Evolutionary conservation across 1,140 invertebrate species (phyloP), one percentile per base, ranked within the genome.

Genomic region (Drosophila santomea): DNA sequence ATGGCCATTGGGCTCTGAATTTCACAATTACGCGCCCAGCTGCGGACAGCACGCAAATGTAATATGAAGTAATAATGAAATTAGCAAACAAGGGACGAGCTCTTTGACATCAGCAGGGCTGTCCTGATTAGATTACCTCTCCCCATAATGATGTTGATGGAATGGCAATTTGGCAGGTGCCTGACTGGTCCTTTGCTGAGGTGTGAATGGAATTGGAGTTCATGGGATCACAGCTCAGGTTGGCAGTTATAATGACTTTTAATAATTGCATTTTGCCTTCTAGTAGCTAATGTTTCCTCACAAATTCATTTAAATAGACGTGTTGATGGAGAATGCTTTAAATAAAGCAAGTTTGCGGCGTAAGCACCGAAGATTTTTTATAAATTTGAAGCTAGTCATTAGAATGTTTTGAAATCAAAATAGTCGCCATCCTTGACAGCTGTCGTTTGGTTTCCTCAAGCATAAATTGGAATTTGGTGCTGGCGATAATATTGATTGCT

Each of bases 401-500:
- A 14, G 20, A 1, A 7, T 8, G 15, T 20, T 56, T 23, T 11
- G 5, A 28, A 41, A 28, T 52, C 56, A 77, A 62, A 43, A 56
- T 57, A 54, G 61, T 50, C 55, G 23, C 14, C 8, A 43, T 32
- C 23, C 36, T 45, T 3, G 36, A 28, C 47, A 47, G 57, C 45
- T 61, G 25, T n/a, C 17, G 17, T 32, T 32, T 4, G n/a, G 10
- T 32, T 35, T 66, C 2, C 23, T 35, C 17, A 35, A 28, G 10
- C 11, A 43, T 47, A 54, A 63, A 57, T 54, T 63, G 48, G 10
- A 14, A 47, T 43, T 59, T 39, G 44, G 11, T 59, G 28, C 20
- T 43, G 39, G 12, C 41, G 7, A 60, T 47, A 39, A 67, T 80
- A 88, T 88, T 89, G 83, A 88, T 88, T 88, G 80, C 79, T 73